Evolutionary conservation across 1,140 invertebrate species (phyloP), one percentile per base, ranked within the genome.

Genomic region (Sminthurinus signatus): DNA sequence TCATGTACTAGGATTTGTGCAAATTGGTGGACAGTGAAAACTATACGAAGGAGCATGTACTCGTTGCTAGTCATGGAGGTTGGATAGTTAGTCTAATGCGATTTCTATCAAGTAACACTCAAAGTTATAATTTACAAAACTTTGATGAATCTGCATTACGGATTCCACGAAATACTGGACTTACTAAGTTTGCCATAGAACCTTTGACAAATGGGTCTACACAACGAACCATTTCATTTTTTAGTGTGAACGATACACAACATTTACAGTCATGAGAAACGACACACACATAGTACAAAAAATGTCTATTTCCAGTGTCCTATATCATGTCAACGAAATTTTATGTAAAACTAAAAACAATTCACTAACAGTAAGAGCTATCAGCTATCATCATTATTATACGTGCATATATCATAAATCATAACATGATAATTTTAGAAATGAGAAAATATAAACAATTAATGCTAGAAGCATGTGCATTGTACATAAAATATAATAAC

Each of bases 51-150:
- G 64, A 67, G 36, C 39, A 70, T 31, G 25, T 58, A 23, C 43
- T 70, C 5, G 23, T 70, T 25, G 64, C 67, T 0, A 51, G 64
- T 15, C 68, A 70, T 42, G 68, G 68, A 12, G 68, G 68, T 19
- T 65, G 43, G 50, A 62, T 70, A 14, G 23, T 43, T 15, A 23
- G 27, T 21, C 31, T 70, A 10, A 60, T 70, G 43, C 29, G 48
- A 15, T 60, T 65, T 50, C 42, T 70, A 25, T 19, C 17, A 3
- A 21, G 21, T 8, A 3, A 19, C 36, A 48, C 4, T 15, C n/a
- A n/a, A n/a, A 63, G 23, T 39, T 67, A 44, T 21, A 39, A 10
- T 29, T 12, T 70, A 1, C 23, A 64, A 17, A 66, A 67, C 28
- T 61, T 64, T 57, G 44, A 48, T 14, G 25, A 32, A 17, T 1